A percentile compares a stretch with the other conserved stretches of the same genome.
phyloP scores from a whole-genome alignment of 2,113 vertebrate species.

The Spea multiplicata region DNA sequence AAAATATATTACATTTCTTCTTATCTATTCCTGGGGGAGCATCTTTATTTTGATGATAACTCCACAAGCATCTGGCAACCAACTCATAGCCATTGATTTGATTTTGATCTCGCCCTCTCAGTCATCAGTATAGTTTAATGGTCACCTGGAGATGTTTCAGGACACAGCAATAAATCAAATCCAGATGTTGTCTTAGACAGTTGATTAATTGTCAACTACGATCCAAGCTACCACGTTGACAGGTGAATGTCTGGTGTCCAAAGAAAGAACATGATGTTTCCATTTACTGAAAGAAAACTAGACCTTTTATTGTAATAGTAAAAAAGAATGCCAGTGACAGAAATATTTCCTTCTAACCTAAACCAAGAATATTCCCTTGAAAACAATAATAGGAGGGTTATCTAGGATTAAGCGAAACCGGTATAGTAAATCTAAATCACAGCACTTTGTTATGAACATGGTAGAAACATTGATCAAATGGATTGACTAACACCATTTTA shows the following conservation, averaged over 20 bases:
- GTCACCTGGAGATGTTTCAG: conserved; percentile 40
- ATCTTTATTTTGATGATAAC: conserved; percentile 16
- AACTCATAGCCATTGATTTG: conserved; percentile 35
- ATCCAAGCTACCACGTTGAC: conserved; percentile 24
- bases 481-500: too few relatives aligned
- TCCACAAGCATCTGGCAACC: conserved; percentile 4
- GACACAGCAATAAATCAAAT: conserved; percentile 45
- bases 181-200: conserved; percentile 39
- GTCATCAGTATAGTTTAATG: conserved; percentile 46
- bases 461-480: neutral
- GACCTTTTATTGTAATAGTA: conserved; percentile 22
- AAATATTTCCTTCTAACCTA: neutral
- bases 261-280: conserved; percentile 42
- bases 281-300: conserved; percentile 32
- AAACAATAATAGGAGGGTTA: neutral
- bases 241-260: conserved; percentile 28
- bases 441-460: neutral
- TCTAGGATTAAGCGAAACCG: neutral
- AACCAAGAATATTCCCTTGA: conserved; percentile 12
- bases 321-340: conserved; percentile 6
- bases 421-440: neutral
- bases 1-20: neutral
- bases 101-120: conserved; percentile 26
- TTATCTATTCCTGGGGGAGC: conserved; percentile 4
- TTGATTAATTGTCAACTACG: conserved; percentile 43